Conservation (phyloP, 37 sponge, comb jelly and placozoan species). For the Mnemiopsis leidyi region DNA sequence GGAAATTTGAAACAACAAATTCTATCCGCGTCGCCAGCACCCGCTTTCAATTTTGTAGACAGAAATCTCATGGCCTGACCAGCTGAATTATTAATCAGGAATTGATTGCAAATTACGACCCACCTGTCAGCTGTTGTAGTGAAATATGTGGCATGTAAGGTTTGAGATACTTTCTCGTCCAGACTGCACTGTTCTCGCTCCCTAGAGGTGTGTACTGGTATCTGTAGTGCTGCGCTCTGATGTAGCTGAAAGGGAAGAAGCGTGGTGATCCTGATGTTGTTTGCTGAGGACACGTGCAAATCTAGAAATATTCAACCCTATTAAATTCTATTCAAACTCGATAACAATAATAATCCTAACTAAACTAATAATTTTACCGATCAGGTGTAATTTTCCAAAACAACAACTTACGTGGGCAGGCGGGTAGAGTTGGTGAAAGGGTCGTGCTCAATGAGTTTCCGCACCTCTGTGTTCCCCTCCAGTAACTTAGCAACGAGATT, state of each 20-base stretch:
- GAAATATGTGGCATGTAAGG: slow-evolving; percentile 39
- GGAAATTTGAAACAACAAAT: no score
- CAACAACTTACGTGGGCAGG: slow-evolving; percentile 26
- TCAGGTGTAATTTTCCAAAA: no score
- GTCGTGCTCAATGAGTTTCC: slow-evolving; percentile 73
- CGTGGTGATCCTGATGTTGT: no score
- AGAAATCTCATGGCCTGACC: background rate
- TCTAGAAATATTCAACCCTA: no score
- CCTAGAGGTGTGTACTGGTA: background rate
- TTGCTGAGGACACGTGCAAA: no score
- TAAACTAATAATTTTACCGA: no score
- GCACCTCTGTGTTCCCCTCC: slow-evolving; percentile 69
- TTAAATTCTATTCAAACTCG: no score
- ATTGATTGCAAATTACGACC: background rate
- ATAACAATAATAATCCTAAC: no score
- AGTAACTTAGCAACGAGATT: slow-evolving; percentile 80
- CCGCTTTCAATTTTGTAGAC: background rate
- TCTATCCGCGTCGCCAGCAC: no score
- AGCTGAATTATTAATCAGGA: no score
- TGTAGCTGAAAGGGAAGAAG: slow-evolving; percentile 7
- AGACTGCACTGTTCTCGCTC: background rate
- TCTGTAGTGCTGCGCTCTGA: slow-evolving; percentile 32
- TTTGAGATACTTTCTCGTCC: slow-evolving; percentile 16
- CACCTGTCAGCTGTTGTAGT: background rate
- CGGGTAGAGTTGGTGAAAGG: slow-evolving; percentile 67